Conservation (phyloP, 2,113 vertebrate species). For the Nannobrachium achirus region DNA sequence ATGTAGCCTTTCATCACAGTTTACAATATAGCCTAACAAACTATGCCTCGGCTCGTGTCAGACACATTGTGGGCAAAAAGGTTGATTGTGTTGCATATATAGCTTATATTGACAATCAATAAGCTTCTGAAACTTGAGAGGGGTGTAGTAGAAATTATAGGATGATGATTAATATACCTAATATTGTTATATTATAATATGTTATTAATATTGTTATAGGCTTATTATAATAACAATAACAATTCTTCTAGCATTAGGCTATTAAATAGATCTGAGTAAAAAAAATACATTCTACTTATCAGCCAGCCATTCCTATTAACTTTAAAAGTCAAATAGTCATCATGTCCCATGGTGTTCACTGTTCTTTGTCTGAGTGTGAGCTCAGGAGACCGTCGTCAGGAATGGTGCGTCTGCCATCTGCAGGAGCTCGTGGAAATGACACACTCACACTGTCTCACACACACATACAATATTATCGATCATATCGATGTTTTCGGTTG, state of each 20-base stretch:
- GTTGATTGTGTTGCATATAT: too few relatives aligned
- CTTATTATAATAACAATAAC: not conserved
- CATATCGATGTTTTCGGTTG: not conserved
- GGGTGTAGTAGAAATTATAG: not conserved
- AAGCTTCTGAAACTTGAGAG: not conserved
- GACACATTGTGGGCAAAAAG: too few relatives aligned
- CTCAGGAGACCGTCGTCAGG: constrained; percentile 45
- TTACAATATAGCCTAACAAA: too few relatives aligned
- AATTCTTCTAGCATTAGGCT: not conserved
- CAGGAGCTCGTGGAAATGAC: constrained; percentile 48
- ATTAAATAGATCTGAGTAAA: constrained; percentile 11
- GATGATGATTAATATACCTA: too few relatives aligned
- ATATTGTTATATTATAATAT: too few relatives aligned
- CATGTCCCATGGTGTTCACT: constrained; percentile 65
- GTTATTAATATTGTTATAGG: not conserved
- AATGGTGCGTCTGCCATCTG: constrained; percentile 82
- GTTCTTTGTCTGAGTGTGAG: constrained; percentile 70
- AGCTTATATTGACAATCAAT: too few relatives aligned
- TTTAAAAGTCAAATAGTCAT: constrained; percentile 48
- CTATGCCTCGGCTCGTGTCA: too few relatives aligned
- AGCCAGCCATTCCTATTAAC: constrained; percentile 40
- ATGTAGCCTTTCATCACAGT: too few relatives aligned
- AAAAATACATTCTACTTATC: constrained; percentile 17
- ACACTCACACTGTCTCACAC: too few relatives aligned
- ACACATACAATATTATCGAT: not conserved